These are phyloP conservation scores for Nemoura dubitans DNA, from an alignment of 2,888 invertebrate species.

Conservation along the genomic window DNA sequence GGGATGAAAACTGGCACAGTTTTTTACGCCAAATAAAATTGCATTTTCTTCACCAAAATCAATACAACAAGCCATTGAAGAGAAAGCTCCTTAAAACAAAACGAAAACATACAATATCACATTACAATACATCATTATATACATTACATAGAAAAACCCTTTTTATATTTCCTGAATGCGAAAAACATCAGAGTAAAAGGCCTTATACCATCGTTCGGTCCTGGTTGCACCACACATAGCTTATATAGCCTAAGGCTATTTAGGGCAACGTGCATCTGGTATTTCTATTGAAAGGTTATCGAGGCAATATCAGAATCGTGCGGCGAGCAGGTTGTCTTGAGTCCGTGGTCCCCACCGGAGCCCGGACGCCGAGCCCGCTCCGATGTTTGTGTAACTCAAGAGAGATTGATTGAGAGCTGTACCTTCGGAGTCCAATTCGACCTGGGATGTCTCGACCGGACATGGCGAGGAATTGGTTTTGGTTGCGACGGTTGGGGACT, in stretches of 20 bases:
- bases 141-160: background rate
- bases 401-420: constrained; percentile 12
- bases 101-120: background rate
- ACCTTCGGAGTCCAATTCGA: background rate
- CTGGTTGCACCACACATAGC: background rate
- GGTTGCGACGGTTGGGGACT: background rate
- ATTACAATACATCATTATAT: background rate
- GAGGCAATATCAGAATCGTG: background rate
- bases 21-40: too few species aligned
- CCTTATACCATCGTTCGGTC: background rate
- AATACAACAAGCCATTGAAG: too few species aligned
- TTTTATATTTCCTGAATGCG: background rate
- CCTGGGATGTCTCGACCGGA: background rate
- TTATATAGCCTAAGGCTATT: background rate
- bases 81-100: too few species aligned
- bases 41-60: too few species aligned
- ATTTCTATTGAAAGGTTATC: constrained; percentile 12
- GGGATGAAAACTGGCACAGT: too few species aligned
- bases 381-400: background rate
- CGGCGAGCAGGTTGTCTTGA: background rate
- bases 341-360: too few species aligned
- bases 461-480: background rate
- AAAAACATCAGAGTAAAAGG: background rate
- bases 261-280: background rate
- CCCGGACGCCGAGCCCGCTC: background rate